Evolutionary conservation across 92 coral and sea anemone species (phyloP).

Genomic region (Porites rus): DNA sequence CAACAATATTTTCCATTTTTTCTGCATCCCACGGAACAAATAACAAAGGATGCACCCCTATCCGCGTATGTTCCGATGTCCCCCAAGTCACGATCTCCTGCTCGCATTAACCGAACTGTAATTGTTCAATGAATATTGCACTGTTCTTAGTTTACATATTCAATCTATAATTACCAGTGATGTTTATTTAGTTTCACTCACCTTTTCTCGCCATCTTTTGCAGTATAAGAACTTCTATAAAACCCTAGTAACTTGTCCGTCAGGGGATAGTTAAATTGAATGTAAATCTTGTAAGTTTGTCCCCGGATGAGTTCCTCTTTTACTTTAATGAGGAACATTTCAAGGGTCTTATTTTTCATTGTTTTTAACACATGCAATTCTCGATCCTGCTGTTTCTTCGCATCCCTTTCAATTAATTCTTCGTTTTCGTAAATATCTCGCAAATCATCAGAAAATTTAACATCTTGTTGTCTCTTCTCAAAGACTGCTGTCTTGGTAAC

Average conservation of each 20-base stretch:
- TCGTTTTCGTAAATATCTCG: not conserved
- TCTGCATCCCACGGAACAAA: no score
- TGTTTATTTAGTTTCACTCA: slow-evolving; percentile 16
- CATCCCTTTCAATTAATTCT: not conserved
- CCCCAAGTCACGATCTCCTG: no score
- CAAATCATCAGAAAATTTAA: not conserved
- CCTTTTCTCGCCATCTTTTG: slow-evolving; percentile 74
- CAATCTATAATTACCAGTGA: not conserved
- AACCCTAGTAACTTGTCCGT: slow-evolving; percentile 82
- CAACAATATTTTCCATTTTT: no score
- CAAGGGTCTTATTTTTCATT: slow-evolving; percentile 54
- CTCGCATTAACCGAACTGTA: no score
- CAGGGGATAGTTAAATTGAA: slow-evolving; percentile 63
- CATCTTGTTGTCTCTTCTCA: not conserved
- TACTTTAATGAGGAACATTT: slow-evolving; percentile 68
- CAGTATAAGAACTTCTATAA: slow-evolving; percentile 89
- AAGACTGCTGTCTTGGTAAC: slow-evolving; percentile 43
- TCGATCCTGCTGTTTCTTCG: not conserved
- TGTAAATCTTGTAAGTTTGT: slow-evolving; percentile 57
- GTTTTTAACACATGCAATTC: slow-evolving; percentile 23
- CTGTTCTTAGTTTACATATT: not conserved
- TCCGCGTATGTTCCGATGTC: no score
- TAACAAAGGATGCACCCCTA: no score
- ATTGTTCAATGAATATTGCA: no score
- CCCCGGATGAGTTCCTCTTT: slow-evolving; percentile 48